Evolutionary conservation across 1,140 invertebrate genomes (phyloP), one percentile per base, ranked within the genome.

Genomic region (Papilio machaon): DNA sequence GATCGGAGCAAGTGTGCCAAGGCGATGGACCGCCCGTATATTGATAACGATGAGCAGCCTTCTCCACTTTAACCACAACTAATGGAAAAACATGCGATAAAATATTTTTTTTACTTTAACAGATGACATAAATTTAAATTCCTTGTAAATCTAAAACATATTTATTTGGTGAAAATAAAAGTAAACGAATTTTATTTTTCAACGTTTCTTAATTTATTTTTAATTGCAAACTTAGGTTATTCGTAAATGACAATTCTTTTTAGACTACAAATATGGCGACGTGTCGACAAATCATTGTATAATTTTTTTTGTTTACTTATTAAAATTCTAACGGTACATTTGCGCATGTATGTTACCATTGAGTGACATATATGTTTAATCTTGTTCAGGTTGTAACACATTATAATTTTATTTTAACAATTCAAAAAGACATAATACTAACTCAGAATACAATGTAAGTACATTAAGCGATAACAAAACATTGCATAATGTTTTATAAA

Each of bases 21-120:
- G 92, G 92, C 85, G 82, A 87, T 80, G 82, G 73, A 79, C 67
- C 84, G 86, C 92, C 91, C 92, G 91, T 92, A 92, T 92, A 80
- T 70, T 78, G 92, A 93, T 93, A 92, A 91, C 85, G 85, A 82
- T 85, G 17, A 47, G 84, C 86, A 90, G 85, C 89, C 89, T 91
- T 87, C 85, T 79, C 77, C 58, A 64, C 30, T 64, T 78, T 54
- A 60, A 17, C 49, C 73, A 17, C 43, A 46, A 46, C 43, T 46
- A 73, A 46, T 73, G 38, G 38, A 73, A 73, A 47, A 73, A n/a
- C 5, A 46, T 47, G 47, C 7, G 3, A n/a, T n/a, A 43, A 46
- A 73, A 58, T n/a, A 54, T 54, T 6, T 1, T 1, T 58, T 58
- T 58, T 19, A 58, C 47, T 49, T 49, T 49, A 49, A 49, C 54